Conservation (phyloP, 2,797 vertebrate genomes). For the Semaprochilodus insignis region DNA sequence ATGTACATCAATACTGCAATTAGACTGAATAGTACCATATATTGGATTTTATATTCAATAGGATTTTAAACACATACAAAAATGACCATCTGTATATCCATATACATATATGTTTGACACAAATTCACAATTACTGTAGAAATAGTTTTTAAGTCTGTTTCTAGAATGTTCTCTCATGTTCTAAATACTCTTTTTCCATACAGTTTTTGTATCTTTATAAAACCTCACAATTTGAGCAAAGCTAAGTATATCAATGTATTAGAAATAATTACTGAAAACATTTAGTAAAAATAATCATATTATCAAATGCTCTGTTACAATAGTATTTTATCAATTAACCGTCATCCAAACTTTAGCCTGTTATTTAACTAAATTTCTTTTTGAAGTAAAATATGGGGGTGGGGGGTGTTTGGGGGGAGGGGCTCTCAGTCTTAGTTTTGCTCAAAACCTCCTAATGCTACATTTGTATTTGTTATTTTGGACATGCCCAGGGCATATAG, state of each 20-base stretch:
- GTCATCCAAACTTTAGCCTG: conserved; percentile 62
- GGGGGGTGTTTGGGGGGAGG: background rate
- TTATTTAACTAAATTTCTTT: conserved; percentile 65
- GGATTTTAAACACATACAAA: conserved; percentile 97
- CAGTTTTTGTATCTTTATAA: conserved; percentile 86
- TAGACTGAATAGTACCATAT: conserved; percentile 88
- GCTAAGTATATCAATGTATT: conserved; percentile 89
- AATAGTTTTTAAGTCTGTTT: conserved; percentile 89
- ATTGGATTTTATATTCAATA: conserved; percentile 85
- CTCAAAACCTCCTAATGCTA: conserved; percentile 63
- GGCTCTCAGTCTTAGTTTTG: conserved; percentile 57
- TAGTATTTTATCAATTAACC: conserved; percentile 69
- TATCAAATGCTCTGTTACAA: conserved; percentile 81
- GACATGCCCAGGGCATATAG: conserved; percentile 49
- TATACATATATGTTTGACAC: conserved; percentile 94
- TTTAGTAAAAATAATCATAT: conserved; percentile 86
- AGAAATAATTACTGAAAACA: conserved; percentile 87
- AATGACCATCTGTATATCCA: conserved; percentile 87
- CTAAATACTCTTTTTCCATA: conserved; percentile 81
- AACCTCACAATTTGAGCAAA: conserved; percentile 96
- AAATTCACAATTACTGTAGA: conserved; percentile 99
- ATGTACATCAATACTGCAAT: conserved; percentile 93
- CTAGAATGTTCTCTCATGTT: conserved; percentile 83
- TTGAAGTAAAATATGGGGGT: conserved; percentile 63
- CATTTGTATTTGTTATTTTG: conserved; percentile 61